Evolutionary conservation across 1,140 invertebrate species (phyloP).

Genomic region (Sarcophaga bullata): DNA sequence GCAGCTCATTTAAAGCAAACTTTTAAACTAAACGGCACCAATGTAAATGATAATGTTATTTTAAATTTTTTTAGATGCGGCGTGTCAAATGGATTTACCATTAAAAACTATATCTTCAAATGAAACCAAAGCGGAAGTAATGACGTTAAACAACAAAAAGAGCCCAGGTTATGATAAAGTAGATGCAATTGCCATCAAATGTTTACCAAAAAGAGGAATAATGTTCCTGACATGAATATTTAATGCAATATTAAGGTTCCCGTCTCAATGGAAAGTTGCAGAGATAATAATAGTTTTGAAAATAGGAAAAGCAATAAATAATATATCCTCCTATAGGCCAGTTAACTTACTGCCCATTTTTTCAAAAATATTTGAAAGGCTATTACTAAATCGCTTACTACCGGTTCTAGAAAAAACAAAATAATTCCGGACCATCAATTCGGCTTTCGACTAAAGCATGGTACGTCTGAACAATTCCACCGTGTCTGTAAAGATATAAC

Average conservation of each 20-base stretch:
- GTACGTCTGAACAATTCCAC: slow-evolving; percentile 32
- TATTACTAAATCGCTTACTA: not conserved
- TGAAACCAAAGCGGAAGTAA: no score
- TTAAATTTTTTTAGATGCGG: slow-evolving; percentile 26
- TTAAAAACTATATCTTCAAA: no score
- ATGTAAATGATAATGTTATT: no score
- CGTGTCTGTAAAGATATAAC: not conserved
- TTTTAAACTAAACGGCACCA: no score
- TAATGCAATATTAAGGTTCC: not conserved
- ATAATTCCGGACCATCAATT: slow-evolving; percentile 28
- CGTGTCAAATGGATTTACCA: slow-evolving; percentile 25
- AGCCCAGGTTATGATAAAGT: no score
- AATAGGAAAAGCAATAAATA: not conserved
- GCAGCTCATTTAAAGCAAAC: no score
- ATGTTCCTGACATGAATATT: no score
- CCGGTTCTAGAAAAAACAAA: not conserved
- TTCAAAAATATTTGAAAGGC: slow-evolving; percentile 28
- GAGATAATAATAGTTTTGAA: slow-evolving; percentile 2
- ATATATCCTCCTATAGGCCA: not conserved
- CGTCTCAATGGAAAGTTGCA: not conserved
- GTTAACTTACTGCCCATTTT: slow-evolving; percentile 1
- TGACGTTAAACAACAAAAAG: no score
- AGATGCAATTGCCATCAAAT: no score
- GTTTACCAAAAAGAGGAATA: no score
- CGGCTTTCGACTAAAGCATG: slow-evolving; percentile 21